A percentile compares a stretch with the other conserved stretches of the same genome.
Evolutionary conservation across 2,113 vertebrate species (phyloP).

Genomic region (Melanocharis versteri): DNA sequence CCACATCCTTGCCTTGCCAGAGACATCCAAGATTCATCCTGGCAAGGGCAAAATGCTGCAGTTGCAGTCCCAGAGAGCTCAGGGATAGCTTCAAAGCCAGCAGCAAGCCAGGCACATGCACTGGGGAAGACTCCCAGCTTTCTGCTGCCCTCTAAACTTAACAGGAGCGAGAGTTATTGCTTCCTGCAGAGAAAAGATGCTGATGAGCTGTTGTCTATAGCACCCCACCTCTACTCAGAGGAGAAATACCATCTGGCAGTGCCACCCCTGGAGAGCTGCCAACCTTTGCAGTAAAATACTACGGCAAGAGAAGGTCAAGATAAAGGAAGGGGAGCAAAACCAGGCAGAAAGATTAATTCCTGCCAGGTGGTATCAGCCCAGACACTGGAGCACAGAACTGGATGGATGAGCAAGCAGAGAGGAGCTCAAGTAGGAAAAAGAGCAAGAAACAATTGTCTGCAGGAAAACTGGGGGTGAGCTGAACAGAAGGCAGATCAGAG

Average conservation of each 20-base stretch:
- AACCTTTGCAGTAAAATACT: constrained; percentile 52
- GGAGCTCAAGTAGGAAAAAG: not conserved
- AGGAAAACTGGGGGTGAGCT: not conserved
- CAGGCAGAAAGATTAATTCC: constrained; percentile 8
- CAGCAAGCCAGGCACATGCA: not conserved
- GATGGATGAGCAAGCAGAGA: not conserved
- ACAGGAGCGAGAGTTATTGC: not conserved
- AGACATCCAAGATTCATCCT: not conserved
- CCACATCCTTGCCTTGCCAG: not conserved
- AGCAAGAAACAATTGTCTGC: not conserved
- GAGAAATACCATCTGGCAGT: constrained; percentile 61
- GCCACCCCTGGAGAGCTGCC: constrained; percentile 51
- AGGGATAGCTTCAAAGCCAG: not conserved
- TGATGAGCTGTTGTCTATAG: constrained; percentile 32
- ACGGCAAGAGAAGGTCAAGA: constrained; percentile 49
- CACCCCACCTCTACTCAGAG: constrained; percentile 41
- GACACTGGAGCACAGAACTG: not conserved
- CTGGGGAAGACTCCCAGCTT: not conserved
- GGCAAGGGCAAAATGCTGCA: not conserved
- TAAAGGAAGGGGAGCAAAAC: not conserved
- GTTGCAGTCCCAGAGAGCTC: not conserved
- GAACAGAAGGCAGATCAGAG: not conserved
- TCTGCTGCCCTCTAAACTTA: constrained; percentile 8
- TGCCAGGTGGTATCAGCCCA: constrained; percentile 11
- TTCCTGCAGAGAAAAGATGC: constrained; percentile 39